Percentiles rank a stretch among this genome's conserved stretches.
phyloP scores from a whole-genome alignment of 2,888 invertebrate genomes.

The Clitarchus hookeri region DNA sequence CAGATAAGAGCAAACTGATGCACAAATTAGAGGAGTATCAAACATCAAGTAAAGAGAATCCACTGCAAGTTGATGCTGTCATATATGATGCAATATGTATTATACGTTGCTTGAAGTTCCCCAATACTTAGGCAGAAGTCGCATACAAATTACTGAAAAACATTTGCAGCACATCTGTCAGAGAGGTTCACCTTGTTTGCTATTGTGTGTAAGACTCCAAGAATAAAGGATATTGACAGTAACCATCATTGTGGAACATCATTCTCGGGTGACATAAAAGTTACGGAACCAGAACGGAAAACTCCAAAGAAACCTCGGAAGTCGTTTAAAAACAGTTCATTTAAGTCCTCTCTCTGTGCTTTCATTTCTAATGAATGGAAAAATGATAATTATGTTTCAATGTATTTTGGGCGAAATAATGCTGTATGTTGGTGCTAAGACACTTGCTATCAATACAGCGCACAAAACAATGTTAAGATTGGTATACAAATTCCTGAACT shows the following conservation, averaged over 20 bases:
- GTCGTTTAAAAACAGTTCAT: background rate
- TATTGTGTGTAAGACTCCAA: no score
- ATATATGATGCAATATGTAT: no score
- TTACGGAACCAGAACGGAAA: background rate
- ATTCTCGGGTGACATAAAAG: background rate
- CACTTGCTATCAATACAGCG: background rate
- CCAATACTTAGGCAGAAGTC: no score
- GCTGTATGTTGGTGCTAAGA: background rate
- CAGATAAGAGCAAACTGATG: background rate
- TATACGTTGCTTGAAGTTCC: no score
- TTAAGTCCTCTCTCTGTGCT: background rate
- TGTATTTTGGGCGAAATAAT: background rate
- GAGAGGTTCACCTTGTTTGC: background rate
- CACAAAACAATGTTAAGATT: background rate
- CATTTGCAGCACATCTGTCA: background rate
- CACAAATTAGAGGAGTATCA: background rate
- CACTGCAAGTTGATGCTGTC: constrained; percentile 11
- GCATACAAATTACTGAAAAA: constrained; percentile 18
- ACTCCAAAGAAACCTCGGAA: background rate
- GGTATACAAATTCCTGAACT: background rate
- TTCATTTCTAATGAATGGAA: background rate
- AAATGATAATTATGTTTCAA: background rate
- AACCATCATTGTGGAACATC: background rate
- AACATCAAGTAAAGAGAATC: background rate
- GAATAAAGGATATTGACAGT: no score